These are phyloP conservation scores for Anastatus disparis DNA, from an alignment of 1,140 invertebrate species.

Conservation along the genomic window DNA sequence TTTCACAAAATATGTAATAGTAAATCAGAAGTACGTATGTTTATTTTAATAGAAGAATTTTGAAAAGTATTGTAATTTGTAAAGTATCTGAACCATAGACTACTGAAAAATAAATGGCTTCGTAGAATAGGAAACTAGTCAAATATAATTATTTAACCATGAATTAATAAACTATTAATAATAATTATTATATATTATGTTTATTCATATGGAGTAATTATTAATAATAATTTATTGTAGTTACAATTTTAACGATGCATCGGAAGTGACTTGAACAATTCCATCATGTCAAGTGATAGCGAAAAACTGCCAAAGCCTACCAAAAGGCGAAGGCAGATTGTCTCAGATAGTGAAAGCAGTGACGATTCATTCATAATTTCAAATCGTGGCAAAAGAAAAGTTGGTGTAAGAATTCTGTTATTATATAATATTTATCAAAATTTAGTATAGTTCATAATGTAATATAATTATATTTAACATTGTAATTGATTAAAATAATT, in stretches of 20 bases:
- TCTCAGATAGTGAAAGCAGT: slow-evolving; percentile 58
- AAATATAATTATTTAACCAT: no score
- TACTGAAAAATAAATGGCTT: no score
- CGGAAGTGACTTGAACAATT: slow-evolving; percentile 9
- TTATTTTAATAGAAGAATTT: no score
- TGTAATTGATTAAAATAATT: slow-evolving; percentile 5
- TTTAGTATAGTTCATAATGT: not conserved
- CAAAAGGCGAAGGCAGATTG: slow-evolving; percentile 49
- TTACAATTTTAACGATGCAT: slow-evolving; percentile 6
- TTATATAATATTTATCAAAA: not conserved
- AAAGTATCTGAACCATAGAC: no score
- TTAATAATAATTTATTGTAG: no score
- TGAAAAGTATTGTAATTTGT: no score
- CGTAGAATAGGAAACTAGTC: no score
- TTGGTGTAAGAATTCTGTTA: slow-evolving; percentile 49
- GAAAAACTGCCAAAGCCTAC: slow-evolving; percentile 45
- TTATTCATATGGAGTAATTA: no score
- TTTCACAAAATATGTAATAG: no score
- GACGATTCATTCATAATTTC: slow-evolving; percentile 55
- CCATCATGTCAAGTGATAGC: slow-evolving; percentile 60
- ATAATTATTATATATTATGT: no score
- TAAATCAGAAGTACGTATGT: no score
- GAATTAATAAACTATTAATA: no score
- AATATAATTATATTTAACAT: not conserved
- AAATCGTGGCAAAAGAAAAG: slow-evolving; percentile 49